Conservation (phyloP, 2,113 vertebrate species). For the Scomber scombrus region DNA sequence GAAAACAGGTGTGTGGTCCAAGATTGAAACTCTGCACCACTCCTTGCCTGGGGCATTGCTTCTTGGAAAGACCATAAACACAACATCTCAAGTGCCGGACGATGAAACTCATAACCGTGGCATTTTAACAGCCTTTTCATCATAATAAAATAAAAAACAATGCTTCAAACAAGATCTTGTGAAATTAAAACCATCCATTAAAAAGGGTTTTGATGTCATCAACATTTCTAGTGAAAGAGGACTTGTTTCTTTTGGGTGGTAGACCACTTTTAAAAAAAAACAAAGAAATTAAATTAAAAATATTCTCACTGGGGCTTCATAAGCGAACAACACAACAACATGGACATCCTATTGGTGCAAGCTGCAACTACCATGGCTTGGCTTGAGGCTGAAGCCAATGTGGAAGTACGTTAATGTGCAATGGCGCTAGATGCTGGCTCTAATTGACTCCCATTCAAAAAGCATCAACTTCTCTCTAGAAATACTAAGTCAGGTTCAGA, state of each 20-base stretch:
- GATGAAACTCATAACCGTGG: conserved; percentile 1
- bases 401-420: too few relatives aligned
- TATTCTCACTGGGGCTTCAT: too few relatives aligned
- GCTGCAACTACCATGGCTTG: too few relatives aligned
- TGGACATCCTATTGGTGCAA: too few relatives aligned
- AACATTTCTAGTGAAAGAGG: background rate
- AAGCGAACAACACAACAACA: too few relatives aligned
- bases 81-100: background rate
- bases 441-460: too few relatives aligned
- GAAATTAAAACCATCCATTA: background rate
- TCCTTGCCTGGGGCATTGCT: background rate
- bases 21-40: background rate
- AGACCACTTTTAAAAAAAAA: too few relatives aligned
- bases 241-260: background rate
- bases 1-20: conserved; percentile 35
- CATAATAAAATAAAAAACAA: conserved; percentile 4
- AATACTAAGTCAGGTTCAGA: too few relatives aligned
- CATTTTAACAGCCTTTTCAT: conserved; percentile 12
- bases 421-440: too few relatives aligned
- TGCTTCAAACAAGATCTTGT: background rate
- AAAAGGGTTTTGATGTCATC: background rate
- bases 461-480: too few relatives aligned
- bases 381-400: too few relatives aligned
- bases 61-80: conserved; percentile 31
- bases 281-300: too few relatives aligned